A percentile compares a stretch with the other conserved stretches of the same genome.
Evolutionary conservation across 2,888 invertebrate genomes (phyloP).

Genomic region (Allacma fusca): DNA sequence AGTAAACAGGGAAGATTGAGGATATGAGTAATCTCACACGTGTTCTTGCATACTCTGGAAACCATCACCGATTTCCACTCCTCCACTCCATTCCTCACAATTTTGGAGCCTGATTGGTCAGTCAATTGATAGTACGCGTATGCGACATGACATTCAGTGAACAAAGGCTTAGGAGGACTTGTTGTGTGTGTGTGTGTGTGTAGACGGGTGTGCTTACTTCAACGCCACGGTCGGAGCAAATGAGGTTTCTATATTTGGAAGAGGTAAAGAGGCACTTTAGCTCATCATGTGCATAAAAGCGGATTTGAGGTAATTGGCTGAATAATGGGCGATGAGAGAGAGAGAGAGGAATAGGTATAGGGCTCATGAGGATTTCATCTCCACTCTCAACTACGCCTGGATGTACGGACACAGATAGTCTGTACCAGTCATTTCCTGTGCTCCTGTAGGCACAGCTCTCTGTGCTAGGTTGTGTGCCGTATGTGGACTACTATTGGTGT

Average conservation of each 20-base stretch:
- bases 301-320: constrained; percentile 4
- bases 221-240: neutral
- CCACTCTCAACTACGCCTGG: neutral
- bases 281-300: constrained; percentile 16
- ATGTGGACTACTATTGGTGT: neutral
- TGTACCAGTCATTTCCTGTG: neutral
- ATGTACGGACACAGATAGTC: neutral
- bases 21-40: too few species aligned
- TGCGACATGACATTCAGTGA: neutral
- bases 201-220: neutral
- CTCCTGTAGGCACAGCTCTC: neutral
- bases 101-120: neutral
- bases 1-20: too few species aligned
- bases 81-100: too few species aligned
- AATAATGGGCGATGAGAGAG: neutral
- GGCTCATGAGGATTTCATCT: constrained; percentile 3
- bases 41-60: too few species aligned
- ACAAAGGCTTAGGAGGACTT: neutral
- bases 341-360: too few species aligned
- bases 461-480: too few species aligned
- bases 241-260: constrained; percentile 2
- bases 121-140: neutral
- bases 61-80: too few species aligned
- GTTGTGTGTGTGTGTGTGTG: neutral
- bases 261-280: neutral